Evolutionary conservation across 2,888 invertebrate genomes (phyloP).

Genomic region (Drosophila rellima): DNA sequence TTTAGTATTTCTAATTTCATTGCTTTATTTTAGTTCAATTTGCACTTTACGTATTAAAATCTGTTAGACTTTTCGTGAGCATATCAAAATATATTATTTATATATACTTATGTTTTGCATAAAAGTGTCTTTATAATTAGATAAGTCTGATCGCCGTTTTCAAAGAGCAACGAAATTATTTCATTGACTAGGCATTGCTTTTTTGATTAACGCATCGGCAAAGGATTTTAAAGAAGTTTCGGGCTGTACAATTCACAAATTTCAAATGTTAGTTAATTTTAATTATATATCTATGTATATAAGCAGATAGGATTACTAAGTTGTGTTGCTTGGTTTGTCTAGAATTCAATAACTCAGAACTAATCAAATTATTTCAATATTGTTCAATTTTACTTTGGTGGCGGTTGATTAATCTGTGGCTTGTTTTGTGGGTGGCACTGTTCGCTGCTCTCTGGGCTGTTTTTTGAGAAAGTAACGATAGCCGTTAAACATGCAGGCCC

Average conservation of each 20-base stretch:
- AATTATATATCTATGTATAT: slow-evolving; percentile 5
- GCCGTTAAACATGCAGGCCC: slow-evolving; percentile 84
- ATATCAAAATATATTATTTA: slow-evolving; percentile 69
- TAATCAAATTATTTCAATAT: background rate
- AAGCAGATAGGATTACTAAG: slow-evolving; percentile 4
- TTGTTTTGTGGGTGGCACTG: slow-evolving; percentile 1
- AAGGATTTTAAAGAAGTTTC: slow-evolving; percentile 21
- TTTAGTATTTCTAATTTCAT: slow-evolving; percentile 23
- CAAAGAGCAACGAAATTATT: slow-evolving; percentile 40
- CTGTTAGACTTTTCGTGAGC: slow-evolving; percentile 44
- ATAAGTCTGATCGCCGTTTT: slow-evolving; percentile 53
- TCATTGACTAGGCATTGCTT: slow-evolving; percentile 53
- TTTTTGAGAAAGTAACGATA: slow-evolving; percentile 40
- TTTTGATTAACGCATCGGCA: slow-evolving; percentile 39
- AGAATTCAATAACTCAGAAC: background rate
- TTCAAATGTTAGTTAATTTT: slow-evolving; percentile 25
- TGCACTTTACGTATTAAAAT: slow-evolving; percentile 36
- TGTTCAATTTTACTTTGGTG: slow-evolving; percentile 5
- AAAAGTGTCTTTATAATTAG: slow-evolving; percentile 61
- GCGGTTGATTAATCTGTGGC: slow-evolving; percentile 39
- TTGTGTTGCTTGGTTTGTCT: background rate
- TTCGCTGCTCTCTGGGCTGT: background rate
- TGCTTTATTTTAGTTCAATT: slow-evolving; percentile 49
- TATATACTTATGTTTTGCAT: slow-evolving; percentile 35
- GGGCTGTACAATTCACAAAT: slow-evolving; percentile 27